Evolutionary conservation across 2,113 vertebrate species (phyloP).

Genomic region (Neodontobutis hainanensis): DNA sequence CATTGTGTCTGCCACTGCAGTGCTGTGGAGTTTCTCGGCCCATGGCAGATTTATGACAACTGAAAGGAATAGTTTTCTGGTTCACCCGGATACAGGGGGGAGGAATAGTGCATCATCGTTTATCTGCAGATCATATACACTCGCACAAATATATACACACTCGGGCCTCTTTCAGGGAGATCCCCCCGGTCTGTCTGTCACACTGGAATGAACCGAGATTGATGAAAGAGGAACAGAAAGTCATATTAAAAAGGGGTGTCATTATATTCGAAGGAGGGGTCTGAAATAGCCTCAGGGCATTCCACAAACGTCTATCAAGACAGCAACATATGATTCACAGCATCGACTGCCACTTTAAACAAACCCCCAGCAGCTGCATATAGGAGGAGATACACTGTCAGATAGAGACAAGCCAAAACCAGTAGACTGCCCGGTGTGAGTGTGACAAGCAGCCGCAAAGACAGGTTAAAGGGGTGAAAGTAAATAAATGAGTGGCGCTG

Average conservation of each 20-base stretch:
- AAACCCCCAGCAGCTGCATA: conserved; percentile 38
- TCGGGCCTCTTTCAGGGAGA: conserved; percentile 22
- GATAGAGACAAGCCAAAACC: conserved; percentile 30
- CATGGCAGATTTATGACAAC: conserved; percentile 41
- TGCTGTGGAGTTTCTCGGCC: conserved; percentile 6
- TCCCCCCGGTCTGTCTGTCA: conserved; percentile 52
- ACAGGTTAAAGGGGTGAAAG: conserved; percentile 15
- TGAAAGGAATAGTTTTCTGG: conserved; percentile 32
- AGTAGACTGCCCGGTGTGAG: background rate
- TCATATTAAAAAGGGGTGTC: conserved; percentile 31
- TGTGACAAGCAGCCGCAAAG: background rate
- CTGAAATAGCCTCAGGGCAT: conserved; percentile 44
- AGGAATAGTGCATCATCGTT: conserved; percentile 26
- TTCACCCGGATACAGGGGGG: conserved; percentile 17
- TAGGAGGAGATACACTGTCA: conserved; percentile 32
- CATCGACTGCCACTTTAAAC: conserved; percentile 39
- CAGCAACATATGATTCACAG: conserved; percentile 50
- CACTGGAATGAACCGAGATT: conserved; percentile 54
- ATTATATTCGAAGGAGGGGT: background rate
- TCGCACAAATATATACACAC: conserved; percentile 27
- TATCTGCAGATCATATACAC: conserved; percentile 37
- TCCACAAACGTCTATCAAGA: conserved; percentile 57
- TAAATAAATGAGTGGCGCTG: conserved; percentile 22
- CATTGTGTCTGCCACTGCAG: conserved; percentile 19
- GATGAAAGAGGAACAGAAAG: conserved; percentile 56